Conservation (phyloP, 2,113 vertebrate genomes). For the Sialia sialis region DNA sequence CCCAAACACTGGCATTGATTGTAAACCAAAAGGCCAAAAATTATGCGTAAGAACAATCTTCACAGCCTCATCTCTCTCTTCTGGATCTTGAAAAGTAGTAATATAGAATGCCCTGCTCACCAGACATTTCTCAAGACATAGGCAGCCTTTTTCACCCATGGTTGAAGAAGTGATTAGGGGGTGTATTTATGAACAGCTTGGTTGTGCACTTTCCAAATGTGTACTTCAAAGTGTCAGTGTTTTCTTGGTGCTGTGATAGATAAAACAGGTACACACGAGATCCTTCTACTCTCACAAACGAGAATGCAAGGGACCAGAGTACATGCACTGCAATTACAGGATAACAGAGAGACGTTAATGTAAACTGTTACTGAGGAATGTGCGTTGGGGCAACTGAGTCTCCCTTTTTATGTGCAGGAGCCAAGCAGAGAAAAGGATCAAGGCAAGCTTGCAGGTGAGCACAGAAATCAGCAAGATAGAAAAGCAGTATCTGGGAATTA, state of each 20-base stretch:
- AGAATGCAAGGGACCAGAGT: neutral
- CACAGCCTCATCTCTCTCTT: neutral
- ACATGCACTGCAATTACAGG: neutral
- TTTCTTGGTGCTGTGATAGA: neutral
- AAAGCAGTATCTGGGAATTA: neutral
- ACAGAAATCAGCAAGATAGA: neutral
- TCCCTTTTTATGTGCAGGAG: neutral
- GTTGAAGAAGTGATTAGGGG: neutral
- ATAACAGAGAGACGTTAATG: slow-evolving; percentile 25
- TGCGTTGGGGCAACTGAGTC: neutral
- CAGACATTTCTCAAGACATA: neutral
- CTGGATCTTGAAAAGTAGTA: neutral
- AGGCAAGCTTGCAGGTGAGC: slow-evolving; percentile 8
- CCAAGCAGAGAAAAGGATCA: slow-evolving; percentile 1
- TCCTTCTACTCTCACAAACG: neutral
- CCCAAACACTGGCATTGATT: neutral
- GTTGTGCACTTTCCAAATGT: neutral
- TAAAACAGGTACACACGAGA: slow-evolving; percentile 15
- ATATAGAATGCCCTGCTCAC: neutral
- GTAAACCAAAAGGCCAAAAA: neutral
- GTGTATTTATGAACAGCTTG: neutral
- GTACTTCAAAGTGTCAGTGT: slow-evolving; percentile 21
- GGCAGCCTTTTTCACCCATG: neutral
- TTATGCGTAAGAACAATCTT: neutral
- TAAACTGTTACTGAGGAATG: slow-evolving; percentile 58